Evolutionary conservation across 2,888 invertebrate species (phyloP).

Genomic region (Acleris emargana): DNA sequence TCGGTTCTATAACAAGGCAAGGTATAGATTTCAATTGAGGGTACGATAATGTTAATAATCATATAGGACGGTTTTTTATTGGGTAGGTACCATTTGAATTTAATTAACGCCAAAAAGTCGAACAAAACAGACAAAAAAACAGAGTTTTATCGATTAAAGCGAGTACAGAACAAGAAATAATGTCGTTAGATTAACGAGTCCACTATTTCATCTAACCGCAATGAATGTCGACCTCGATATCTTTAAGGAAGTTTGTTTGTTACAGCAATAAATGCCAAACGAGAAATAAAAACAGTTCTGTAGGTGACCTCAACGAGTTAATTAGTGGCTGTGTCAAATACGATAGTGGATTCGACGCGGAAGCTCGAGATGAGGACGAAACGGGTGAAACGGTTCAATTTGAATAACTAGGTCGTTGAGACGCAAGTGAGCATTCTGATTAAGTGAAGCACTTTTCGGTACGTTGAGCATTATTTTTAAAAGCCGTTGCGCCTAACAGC

Average conservation of each 20-base stretch:
- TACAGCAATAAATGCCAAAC: conserved; percentile 31
- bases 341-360: conserved; percentile 51
- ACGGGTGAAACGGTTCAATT: conserved; percentile 45
- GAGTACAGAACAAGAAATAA: conserved; percentile 18
- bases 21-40: no score
- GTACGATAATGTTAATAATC: no score
- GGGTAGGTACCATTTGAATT: no score
- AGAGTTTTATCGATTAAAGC: neutral
- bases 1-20: no score
- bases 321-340: conserved; percentile 57
- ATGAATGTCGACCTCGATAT: conserved; percentile 47
- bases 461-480: neutral
- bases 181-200: conserved; percentile 31
- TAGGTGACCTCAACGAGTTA: conserved; percentile 50
- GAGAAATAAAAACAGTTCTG: conserved; percentile 47
- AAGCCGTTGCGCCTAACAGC: neutral
- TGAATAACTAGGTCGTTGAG: conserved; percentile 42
- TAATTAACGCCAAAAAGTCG: no score
- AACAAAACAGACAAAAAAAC: neutral
- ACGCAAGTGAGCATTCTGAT: conserved; percentile 6
- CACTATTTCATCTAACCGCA: conserved; percentile 36
- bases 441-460: neutral
- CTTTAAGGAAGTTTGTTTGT: conserved; percentile 44
- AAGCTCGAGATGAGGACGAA: conserved; percentile 46
- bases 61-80: no score